Conservation (phyloP, 2,797 vertebrate genomes). For the Cercopithecus hamlyni region DNA sequence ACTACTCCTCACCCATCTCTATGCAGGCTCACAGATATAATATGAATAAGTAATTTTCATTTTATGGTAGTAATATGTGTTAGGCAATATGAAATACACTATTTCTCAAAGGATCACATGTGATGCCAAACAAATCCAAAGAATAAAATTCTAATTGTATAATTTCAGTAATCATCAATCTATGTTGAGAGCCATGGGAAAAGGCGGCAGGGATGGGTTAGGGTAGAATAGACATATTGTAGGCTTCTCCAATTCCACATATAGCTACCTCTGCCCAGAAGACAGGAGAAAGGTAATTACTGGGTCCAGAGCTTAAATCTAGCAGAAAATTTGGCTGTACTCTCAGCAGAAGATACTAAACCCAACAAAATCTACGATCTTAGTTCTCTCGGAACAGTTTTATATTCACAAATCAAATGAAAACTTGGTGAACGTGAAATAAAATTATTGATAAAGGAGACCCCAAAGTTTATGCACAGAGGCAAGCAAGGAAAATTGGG, state of each 20-base stretch:
- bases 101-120: neutral
- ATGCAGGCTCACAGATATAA: neutral
- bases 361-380: neutral
- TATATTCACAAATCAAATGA: neutral
- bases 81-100: neutral
- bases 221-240: neutral
- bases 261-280: slow-evolving; percentile 12
- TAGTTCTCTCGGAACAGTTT: neutral
- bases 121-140: neutral
- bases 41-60: neutral
- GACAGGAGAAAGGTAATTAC: slow-evolving; percentile 45
- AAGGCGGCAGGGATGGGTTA: neutral
- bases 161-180: neutral
- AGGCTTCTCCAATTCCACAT: neutral
- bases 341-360: neutral
- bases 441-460: neutral
- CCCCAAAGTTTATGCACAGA: neutral
- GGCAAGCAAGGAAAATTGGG: neutral
- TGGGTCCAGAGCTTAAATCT: neutral
- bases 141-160: neutral
- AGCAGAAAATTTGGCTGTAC: neutral
- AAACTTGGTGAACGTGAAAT: neutral
- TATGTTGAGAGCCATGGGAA: neutral
- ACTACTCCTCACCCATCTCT: neutral
- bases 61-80: neutral